Conservation (phyloP, 2,797 vertebrate genomes). For the Xenopus petersii region DNA sequence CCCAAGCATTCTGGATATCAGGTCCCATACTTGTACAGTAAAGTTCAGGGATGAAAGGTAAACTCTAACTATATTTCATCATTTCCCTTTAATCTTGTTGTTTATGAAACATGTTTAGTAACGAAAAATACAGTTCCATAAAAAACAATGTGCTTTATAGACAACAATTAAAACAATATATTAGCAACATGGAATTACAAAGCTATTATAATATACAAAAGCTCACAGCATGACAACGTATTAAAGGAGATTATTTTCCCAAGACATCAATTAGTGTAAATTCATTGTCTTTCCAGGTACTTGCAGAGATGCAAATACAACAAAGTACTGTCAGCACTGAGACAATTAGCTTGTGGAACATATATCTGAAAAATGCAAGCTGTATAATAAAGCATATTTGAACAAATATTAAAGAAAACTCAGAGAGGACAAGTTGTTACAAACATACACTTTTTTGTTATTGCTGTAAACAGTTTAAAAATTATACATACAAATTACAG, state of each 20-base stretch:
- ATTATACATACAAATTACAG: no score
- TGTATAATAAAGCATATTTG: constrained; percentile 27
- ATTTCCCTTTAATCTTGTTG: background rate
- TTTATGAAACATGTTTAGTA: constrained; percentile 54
- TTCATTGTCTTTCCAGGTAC: constrained; percentile 44
- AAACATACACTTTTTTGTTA: background rate
- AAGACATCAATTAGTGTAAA: constrained; percentile 42
- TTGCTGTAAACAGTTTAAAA: background rate
- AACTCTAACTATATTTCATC: background rate
- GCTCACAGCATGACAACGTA: constrained; percentile 57
- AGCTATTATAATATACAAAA: constrained; percentile 53
- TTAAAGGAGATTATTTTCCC: constrained; percentile 50
- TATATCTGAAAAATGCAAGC: constrained; percentile 38
- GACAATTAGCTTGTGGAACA: constrained; percentile 37
- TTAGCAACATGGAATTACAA: constrained; percentile 55
- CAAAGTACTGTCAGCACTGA: constrained; percentile 41
- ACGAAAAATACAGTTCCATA: constrained; percentile 55
- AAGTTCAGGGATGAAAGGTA: no score
- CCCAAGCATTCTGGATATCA: no score
- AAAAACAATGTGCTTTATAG: constrained; percentile 60
- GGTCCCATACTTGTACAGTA: no score
- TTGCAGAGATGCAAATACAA: constrained; percentile 44
- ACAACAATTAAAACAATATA: constrained; percentile 64
- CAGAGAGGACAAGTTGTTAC: constrained; percentile 15
- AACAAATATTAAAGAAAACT: constrained; percentile 13